Evolutionary conservation across 2,113 vertebrate genomes (phyloP).

Genomic region (Scytalopus superciliaris): DNA sequence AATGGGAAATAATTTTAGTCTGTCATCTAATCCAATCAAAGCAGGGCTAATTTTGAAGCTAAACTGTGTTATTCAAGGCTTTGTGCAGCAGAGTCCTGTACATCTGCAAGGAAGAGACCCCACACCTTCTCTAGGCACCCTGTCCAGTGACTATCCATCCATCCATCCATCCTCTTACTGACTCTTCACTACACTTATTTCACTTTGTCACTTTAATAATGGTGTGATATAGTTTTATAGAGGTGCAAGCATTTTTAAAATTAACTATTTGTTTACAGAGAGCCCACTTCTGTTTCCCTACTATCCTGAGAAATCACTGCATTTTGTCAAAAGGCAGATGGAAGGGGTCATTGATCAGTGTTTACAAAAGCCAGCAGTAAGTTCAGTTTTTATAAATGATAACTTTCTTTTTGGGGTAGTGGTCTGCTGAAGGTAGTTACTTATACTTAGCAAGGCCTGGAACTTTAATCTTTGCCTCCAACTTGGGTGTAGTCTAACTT

Average conservation of each 20-base stretch:
- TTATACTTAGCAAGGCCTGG: not conserved
- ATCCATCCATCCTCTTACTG: not conserved
- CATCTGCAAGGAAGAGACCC: not conserved
- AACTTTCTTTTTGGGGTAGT: not conserved
- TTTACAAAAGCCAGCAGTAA: slow-evolving; percentile 93
- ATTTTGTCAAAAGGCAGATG: slow-evolving; percentile 96
- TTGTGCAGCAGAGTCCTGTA: not conserved
- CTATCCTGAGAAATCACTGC: slow-evolving; percentile 92
- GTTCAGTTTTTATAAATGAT: slow-evolving; percentile 38
- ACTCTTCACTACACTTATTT: not conserved
- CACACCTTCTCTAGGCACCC: not conserved
- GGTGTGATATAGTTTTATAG: not conserved
- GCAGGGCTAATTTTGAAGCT: not conserved
- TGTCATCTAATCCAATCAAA: not conserved
- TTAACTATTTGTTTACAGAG: slow-evolving; percentile 73
- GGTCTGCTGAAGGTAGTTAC: not conserved
- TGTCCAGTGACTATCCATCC: not conserved
- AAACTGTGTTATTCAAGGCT: not conserved
- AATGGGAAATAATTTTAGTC: not conserved
- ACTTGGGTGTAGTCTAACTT: not conserved
- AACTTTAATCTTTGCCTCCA: not conserved
- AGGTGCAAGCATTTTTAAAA: not conserved
- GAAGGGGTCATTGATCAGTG: slow-evolving; percentile 89
- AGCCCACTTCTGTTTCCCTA: slow-evolving; percentile 94
- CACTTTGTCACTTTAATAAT: not conserved